Evolutionary conservation across 2,797 vertebrate species (phyloP).

Genomic region (Rhinichthys osculus): DNA sequence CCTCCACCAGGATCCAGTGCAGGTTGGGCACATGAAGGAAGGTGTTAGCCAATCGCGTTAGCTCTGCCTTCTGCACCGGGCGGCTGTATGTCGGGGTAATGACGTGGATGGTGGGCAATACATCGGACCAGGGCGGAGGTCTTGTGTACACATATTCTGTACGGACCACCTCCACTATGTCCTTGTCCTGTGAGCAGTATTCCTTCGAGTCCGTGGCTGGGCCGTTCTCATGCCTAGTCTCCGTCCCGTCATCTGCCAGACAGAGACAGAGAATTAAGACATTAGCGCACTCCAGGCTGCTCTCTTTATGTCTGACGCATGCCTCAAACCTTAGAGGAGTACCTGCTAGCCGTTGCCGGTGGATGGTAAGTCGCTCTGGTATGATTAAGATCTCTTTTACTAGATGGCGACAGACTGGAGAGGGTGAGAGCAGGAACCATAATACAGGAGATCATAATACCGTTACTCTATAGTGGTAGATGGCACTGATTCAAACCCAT

Average conservation of each 20-base stretch:
- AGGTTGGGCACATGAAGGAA: slow-evolving; percentile 95
- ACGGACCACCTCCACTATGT: slow-evolving; percentile 98
- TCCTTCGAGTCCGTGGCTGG: slow-evolving; percentile 91
- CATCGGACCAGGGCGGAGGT: slow-evolving; percentile 95
- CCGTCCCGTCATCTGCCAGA: slow-evolving; percentile 89
- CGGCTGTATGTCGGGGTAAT: slow-evolving; percentile 97
- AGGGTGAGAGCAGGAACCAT: slow-evolving; percentile 82
- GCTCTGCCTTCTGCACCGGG: slow-evolving; percentile 95
- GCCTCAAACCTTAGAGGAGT: slow-evolving; percentile 75
- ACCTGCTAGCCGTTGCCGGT: slow-evolving; percentile 83
- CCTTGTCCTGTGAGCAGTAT: slow-evolving; percentile 94
- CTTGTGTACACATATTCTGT: slow-evolving; percentile 97
- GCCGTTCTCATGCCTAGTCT: slow-evolving; percentile 83
- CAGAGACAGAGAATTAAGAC: slow-evolving; percentile 70
- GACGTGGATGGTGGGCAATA: slow-evolving; percentile 94
- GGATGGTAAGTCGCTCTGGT: slow-evolving; percentile 84
- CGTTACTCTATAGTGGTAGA: slow-evolving; percentile 68
- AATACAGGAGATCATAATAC: slow-evolving; percentile 72
- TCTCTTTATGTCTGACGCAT: slow-evolving; percentile 71
- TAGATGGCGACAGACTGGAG: slow-evolving; percentile 87
- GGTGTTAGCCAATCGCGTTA: slow-evolving; percentile 93
- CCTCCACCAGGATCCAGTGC: slow-evolving; percentile 98
- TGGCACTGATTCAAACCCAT: slow-evolving; percentile 37
- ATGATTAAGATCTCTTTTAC: slow-evolving; percentile 91
- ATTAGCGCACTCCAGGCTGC: slow-evolving; percentile 76